These are phyloP conservation scores for Nicator chloris DNA, from an alignment of 2,113 vertebrate species.

Conservation along the genomic window DNA sequence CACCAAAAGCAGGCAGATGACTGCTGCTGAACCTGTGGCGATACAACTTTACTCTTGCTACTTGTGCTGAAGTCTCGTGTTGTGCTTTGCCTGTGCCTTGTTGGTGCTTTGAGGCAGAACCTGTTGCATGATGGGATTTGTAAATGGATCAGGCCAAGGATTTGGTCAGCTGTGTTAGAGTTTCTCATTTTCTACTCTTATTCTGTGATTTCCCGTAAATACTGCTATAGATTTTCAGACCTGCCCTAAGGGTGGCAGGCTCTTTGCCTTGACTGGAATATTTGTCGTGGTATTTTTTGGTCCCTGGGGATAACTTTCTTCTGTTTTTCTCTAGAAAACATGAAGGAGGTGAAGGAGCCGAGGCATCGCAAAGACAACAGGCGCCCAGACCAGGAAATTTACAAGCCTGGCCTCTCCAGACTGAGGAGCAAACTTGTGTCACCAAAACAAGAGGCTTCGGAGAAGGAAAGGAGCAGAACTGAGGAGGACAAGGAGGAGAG, in stretches of 20 bases:
- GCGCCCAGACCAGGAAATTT: constrained; percentile 87
- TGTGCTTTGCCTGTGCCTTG: background rate
- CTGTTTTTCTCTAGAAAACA: constrained; percentile 56
- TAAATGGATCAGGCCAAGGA: background rate
- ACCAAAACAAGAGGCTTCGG: constrained; percentile 44
- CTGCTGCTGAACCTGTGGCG: accelerated
- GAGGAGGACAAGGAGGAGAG: constrained; percentile 48
- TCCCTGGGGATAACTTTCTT: background rate
- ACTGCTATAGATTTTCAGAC: background rate
- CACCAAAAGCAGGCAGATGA: accelerated
- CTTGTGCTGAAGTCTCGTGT: accelerated
- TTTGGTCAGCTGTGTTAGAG: background rate
- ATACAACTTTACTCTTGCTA: accelerated
- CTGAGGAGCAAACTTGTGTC: constrained; percentile 66
- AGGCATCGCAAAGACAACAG: constrained; percentile 82
- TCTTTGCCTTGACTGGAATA: background rate
- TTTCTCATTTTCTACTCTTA: background rate
- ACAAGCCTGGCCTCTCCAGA: constrained; percentile 81
- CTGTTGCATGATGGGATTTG: background rate
- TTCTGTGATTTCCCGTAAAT: background rate
- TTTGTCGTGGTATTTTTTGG: background rate
- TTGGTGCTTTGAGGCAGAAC: background rate
- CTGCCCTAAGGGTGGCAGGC: background rate
- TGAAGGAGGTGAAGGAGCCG: constrained; percentile 75
- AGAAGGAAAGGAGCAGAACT: constrained; percentile 7